Conservation (phyloP, 2,113 vertebrate genomes). For the Carassius gibelio region DNA sequence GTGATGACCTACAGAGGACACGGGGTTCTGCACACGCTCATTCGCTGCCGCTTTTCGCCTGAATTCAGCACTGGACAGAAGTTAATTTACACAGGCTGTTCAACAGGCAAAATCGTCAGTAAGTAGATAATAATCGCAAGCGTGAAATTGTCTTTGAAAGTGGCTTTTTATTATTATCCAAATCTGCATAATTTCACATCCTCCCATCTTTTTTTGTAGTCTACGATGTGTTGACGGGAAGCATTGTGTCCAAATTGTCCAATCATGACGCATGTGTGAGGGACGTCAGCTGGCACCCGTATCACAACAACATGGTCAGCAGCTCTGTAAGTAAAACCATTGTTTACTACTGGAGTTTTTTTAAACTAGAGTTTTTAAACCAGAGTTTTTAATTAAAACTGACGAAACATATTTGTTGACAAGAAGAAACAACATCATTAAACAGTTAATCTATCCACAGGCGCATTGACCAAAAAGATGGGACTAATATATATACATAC, state of each 20-base stretch:
- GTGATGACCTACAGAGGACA: slow-evolving; percentile 93
- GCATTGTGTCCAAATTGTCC: slow-evolving; percentile 80
- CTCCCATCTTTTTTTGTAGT: slow-evolving; percentile 66
- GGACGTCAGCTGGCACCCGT: slow-evolving; percentile 90
- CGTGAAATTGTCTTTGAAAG: background rate
- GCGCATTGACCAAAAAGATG: too few species aligned
- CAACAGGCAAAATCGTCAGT: slow-evolving; percentile 88
- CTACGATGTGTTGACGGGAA: slow-evolving; percentile 85
- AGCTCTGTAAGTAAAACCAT: slow-evolving; percentile 82
- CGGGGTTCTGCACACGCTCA: slow-evolving; percentile 88
- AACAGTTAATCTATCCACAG: too few species aligned
- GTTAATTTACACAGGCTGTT: slow-evolving; percentile 91
- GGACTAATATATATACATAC: too few species aligned
- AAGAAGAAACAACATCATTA: too few species aligned
- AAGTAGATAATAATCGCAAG: slow-evolving; percentile 60
- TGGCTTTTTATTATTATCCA: background rate
- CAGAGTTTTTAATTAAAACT: too few species aligned
- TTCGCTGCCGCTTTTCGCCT: slow-evolving; percentile 89
- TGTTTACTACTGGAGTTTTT: background rate
- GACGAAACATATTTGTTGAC: too few species aligned
- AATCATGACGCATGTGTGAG: slow-evolving; percentile 88
- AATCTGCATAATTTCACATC: too few species aligned
- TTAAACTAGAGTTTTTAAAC: too few species aligned
- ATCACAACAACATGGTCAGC: slow-evolving; percentile 86
- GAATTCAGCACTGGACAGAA: slow-evolving; percentile 86